Base-by-base conservation (phyloP, 2,888 invertebrate genomes). In the Tetranychus piercei region DNA sequence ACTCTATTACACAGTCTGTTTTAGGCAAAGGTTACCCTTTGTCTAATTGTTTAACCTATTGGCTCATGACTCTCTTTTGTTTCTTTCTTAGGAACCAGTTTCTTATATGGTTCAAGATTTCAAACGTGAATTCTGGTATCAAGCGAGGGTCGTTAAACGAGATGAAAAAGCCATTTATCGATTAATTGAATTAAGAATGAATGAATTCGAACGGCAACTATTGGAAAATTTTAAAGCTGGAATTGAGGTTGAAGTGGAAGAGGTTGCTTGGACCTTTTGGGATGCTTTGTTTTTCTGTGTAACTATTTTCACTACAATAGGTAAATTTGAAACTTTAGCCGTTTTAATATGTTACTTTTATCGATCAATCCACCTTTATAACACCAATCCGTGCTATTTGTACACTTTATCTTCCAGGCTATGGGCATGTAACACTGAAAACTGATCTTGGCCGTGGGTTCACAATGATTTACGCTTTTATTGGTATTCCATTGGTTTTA, bases 401-500 rank as follows among this genome's bases (percentile, higher is more conserved):
- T 66, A 73, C 18, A 23, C 3, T 34, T 34, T 3, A 34, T 34
- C 34, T 34, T 34, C 1, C 34, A 69, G 69, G 69, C 8, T 97
- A 97, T 84, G 96, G 97, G 77, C 94, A 97, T 83, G 91, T 97
- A 80, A 89, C 90, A 73, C 96, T 97, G 0, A 89, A 89, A 79
- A 97, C 97, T 18, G 87, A 80, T 34, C 87, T 88, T 11, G 97
- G 96, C 9, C 87, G 90, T 77, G 88, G 90, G 0, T 86, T 94
- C 72, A 94, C 95, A 1, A 94, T 99, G 78, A 85, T 92, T 43
- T 99, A 99, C 82, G 92, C 96, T 45, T 88, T 93, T 77, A 88
- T 97, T 78, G 97, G 97, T 18, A 96, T 97, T 80, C 97, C 97
- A 0, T 86, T 97, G 80, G 94, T 97, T 82, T 85, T 97, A 79